Evolutionary conservation across 2,888 invertebrate genomes (phyloP).

Genomic region (Altica lythri): DNA sequence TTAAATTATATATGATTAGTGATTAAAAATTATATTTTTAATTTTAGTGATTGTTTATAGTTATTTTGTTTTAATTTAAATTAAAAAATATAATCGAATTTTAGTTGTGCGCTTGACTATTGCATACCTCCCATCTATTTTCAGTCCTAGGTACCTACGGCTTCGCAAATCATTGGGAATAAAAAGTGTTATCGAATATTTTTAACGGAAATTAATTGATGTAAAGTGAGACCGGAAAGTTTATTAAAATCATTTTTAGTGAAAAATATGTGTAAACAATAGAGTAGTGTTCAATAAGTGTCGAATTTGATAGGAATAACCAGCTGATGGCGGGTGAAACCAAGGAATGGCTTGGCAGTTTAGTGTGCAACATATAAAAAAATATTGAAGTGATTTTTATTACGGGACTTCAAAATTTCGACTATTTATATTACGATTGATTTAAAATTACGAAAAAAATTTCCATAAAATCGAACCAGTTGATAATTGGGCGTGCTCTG

Average conservation of each 20-base stretch:
- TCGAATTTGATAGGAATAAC: slow-evolving; percentile 61
- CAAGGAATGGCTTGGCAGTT: slow-evolving; percentile 56
- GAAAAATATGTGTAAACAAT: slow-evolving; percentile 61
- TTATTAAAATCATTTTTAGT: slow-evolving; percentile 53
- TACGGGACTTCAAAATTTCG: slow-evolving; percentile 25
- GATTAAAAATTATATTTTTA: neutral
- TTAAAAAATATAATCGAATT: slow-evolving; percentile 7
- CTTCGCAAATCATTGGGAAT: slow-evolving; percentile 52
- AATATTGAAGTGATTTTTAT: slow-evolving; percentile 43
- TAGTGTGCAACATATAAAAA: slow-evolving; percentile 48
- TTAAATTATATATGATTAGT: neutral
- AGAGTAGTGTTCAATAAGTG: slow-evolving; percentile 59
- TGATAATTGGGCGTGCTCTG: slow-evolving; percentile 55
- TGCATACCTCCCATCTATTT: slow-evolving; percentile 55
- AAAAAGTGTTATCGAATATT: slow-evolving; percentile 34
- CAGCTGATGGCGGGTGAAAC: slow-evolving; percentile 60
- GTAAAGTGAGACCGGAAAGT: slow-evolving; percentile 39
- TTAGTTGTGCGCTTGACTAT: slow-evolving; percentile 50
- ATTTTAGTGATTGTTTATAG: neutral
- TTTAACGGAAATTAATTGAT: slow-evolving; percentile 25
- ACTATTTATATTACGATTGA: slow-evolving; percentile 26
- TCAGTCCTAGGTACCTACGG: slow-evolving; percentile 75
- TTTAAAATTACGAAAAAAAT: slow-evolving; percentile 26
- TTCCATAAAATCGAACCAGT: slow-evolving; percentile 37
- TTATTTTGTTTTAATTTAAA: neutral